Conservation (phyloP, 2,888 invertebrate species). For the Ophion costatus region DNA sequence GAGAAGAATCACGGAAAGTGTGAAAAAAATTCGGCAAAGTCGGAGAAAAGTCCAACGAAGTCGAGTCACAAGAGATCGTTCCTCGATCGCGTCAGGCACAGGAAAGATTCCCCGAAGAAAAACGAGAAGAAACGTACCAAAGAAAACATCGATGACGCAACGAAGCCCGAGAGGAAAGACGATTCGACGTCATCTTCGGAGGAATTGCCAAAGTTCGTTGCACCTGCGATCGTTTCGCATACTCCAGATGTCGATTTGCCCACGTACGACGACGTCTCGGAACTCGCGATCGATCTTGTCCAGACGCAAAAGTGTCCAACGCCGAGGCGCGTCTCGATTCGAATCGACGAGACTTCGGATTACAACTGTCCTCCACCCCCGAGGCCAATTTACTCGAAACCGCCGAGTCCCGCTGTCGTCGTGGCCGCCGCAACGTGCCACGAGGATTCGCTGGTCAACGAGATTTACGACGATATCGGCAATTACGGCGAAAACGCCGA, state of each 20-base stretch:
- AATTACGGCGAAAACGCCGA: constrained; percentile 61
- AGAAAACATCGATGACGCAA: not conserved
- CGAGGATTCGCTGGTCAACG: constrained; percentile 59
- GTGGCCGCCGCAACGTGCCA: constrained; percentile 25
- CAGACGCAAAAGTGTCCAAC: constrained; percentile 24
- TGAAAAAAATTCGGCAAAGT: constrained; percentile 58
- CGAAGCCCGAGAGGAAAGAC: constrained; percentile 33
- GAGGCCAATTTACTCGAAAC: constrained; percentile 74
- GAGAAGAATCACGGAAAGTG: constrained; percentile 4
- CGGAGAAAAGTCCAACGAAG: constrained; percentile 53
- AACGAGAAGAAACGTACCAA: constrained; percentile 17
- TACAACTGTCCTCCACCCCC: constrained; percentile 79
- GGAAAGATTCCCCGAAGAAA: constrained; percentile 31
- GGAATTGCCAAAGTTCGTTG: not conserved
- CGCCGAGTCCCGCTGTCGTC: constrained; percentile 52
- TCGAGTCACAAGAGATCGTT: constrained; percentile 76
- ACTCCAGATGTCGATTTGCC: constrained; percentile 53
- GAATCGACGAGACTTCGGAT: constrained; percentile 62
- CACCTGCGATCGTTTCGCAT: not conserved
- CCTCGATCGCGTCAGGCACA: constrained; percentile 73
- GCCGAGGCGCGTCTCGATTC: constrained; percentile 34
- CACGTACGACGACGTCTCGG: constrained; percentile 75
- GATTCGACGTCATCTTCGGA: not conserved
- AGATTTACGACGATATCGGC: constrained; percentile 79
- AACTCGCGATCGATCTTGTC: constrained; percentile 13